Base-by-base conservation (phyloP, 2,888 invertebrate species). In the Tetrapedia diversipes region DNA sequence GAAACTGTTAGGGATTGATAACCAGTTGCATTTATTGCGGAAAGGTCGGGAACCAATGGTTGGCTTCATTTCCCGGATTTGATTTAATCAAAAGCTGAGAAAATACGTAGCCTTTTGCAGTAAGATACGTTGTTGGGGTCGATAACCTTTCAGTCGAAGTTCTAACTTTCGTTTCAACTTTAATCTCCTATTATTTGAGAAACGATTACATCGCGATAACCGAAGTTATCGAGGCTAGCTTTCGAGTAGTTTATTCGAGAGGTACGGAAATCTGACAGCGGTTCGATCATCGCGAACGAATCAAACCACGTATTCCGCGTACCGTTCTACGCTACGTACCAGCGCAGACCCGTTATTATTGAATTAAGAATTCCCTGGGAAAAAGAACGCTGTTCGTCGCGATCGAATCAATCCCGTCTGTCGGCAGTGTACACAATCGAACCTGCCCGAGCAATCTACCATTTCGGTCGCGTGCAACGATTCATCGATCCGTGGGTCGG, bases 381-480 rank as follows among this genome's bases (percentile, higher is more conserved):
- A 7, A 14, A 4, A 6, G 6, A 10, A 34, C 8, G 27, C 27
- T 16, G 27, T 29, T 51, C n/a, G 8, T 4, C 8, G 0, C n/a
- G 27, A 8, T n/a, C n/a, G 27, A n/a, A 51, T 14, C 27, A n/a
- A 51, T 51, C 16, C 27, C 16, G 10, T 27, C 16, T 2, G 1
- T 27, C 14, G 8, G 2, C 8, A 51, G 27, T 16, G 49, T n/a
- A 8, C 16, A 16, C n/a, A 51, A 51, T n/a, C 24, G 24, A 24
- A 24, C 47, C 7, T 6, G 1, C 22, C 14, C 47, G 27, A n/a
- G 27, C 60, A 49, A 61, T 49, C 47, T 16, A n/a, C 14, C 22
- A 8, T 49, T 27, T 49, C n/a, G 49, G 22, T 56, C n/a, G 56
- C 65, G 56, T 49, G 70, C 70, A 34, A 0, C 10, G 22, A 1